phyloP scores from a whole-genome alignment of 2,888 invertebrate species.

The Coelinius sp. region DNA sequence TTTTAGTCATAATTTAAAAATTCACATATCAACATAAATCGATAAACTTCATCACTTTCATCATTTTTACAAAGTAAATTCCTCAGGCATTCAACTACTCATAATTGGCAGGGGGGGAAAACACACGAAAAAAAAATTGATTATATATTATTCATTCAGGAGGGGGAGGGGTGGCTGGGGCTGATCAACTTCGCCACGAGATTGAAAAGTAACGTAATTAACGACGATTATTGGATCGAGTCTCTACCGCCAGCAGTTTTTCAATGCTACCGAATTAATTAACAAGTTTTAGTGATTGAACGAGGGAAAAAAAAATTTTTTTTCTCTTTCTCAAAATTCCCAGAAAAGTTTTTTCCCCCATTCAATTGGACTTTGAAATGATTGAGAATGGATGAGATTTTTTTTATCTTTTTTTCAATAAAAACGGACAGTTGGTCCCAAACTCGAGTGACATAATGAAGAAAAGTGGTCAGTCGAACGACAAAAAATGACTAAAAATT shows the following conservation, averaged over 20 bases:
- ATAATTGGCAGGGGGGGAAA: background rate
- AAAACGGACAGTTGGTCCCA: background rate
- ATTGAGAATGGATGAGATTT: background rate
- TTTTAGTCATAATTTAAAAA: background rate
- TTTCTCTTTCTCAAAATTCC: too few species aligned
- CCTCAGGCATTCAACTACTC: background rate
- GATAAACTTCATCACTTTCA: background rate
- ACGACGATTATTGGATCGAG: slow-evolving; percentile 13
- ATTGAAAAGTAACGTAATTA: slow-evolving; percentile 19
- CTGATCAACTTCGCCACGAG: slow-evolving; percentile 6
- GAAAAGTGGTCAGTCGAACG: slow-evolving; percentile 2
- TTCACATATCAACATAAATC: slow-evolving; percentile 17
- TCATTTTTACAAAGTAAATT: slow-evolving; percentile 1
- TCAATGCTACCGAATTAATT: slow-evolving; percentile 3
- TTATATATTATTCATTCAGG: background rate
- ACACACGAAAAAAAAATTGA: background rate
- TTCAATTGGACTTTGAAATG: background rate
- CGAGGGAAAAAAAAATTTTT: background rate
- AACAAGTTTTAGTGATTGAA: background rate
- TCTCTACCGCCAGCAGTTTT: background rate
- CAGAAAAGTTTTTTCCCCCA: background rate
- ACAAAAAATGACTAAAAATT: background rate
- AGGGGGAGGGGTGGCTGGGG: background rate
- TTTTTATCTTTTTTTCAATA: too few species aligned
- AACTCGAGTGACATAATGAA: background rate